A percentile compares a stretch with the other conserved stretches of the same genome.
Evolutionary conservation across 1,140 invertebrate species (phyloP).

Genomic region (Sitodiplosis mosellana): DNA sequence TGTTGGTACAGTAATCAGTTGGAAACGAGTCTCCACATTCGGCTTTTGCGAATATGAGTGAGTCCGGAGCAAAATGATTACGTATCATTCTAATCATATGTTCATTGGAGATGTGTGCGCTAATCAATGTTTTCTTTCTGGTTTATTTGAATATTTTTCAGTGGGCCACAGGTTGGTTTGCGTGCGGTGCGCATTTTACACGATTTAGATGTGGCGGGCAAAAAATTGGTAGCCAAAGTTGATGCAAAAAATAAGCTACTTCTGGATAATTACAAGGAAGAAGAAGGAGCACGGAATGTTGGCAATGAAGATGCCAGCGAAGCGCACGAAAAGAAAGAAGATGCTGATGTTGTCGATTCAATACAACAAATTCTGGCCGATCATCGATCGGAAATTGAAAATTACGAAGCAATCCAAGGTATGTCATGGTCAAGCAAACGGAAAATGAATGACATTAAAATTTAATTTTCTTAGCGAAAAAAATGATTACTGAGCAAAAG

Average conservation of each 20-base stretch:
- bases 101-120: too few species aligned
- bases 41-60: slow-evolving; percentile 84
- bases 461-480: not conserved
- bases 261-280: slow-evolving; percentile 75
- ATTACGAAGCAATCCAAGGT: slow-evolving; percentile 33
- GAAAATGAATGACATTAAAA: not conserved
- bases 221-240: slow-evolving; percentile 89
- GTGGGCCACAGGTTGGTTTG: slow-evolving; percentile 86
- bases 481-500: slow-evolving; percentile 32
- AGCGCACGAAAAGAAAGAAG: slow-evolving; percentile 53
- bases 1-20: slow-evolving; percentile 84
- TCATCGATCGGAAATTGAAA: slow-evolving; percentile 63
- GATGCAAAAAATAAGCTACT: slow-evolving; percentile 93
- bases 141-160: too few species aligned
- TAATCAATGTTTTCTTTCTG: not conserved
- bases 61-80: too few species aligned
- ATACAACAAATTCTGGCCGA: slow-evolving; percentile 65
- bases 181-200: slow-evolving; percentile 86
- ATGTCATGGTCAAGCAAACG: not conserved
- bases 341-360: slow-evolving; percentile 49
- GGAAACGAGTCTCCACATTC: slow-evolving; percentile 97
- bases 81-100: too few species aligned
- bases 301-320: slow-evolving; percentile 20
- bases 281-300: slow-evolving; percentile 24
- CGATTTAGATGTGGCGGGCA: slow-evolving; percentile 84